Percentiles rank a stretch among this genome's conserved stretches.
phyloP scores from a whole-genome alignment of 2,797 vertebrate genomes.

The Ctenopoma kingsleyae region DNA sequence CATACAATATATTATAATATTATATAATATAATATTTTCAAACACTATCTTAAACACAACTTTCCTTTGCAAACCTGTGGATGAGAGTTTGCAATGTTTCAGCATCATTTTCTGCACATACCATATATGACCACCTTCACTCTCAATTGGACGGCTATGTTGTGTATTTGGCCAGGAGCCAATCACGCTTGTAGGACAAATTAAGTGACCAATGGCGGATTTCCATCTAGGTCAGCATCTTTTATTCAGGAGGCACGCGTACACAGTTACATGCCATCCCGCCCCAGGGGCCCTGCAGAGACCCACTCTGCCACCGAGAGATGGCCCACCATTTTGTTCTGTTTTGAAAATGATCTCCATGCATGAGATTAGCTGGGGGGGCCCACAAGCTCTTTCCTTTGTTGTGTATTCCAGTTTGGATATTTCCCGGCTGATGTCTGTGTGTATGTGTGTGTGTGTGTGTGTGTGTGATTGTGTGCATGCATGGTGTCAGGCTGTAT shows the following conservation, averaged over 20 bases:
- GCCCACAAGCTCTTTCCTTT: conserved; percentile 63
- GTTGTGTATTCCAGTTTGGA: conserved; percentile 68
- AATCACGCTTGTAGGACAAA: conserved; percentile 82
- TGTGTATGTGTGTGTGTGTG: conserved; percentile 17
- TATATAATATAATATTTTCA: conserved; percentile 2
- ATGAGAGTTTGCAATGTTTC: conserved; percentile 2
- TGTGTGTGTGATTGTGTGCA: background rate
- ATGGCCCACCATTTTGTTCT: conserved; percentile 79
- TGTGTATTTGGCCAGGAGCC: conserved; percentile 60
- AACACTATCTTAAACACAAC: background rate
- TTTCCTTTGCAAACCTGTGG: conserved; percentile 13
- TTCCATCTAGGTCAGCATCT: conserved; percentile 86
- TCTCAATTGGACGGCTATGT: conserved; percentile 26
- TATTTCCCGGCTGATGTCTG: conserved; percentile 54
- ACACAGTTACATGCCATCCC: conserved; percentile 83
- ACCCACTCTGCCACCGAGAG: conserved; percentile 74
- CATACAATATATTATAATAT: too few species aligned
- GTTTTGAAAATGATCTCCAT: conserved; percentile 81
- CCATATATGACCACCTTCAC: background rate
- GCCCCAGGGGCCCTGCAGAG: conserved; percentile 73
- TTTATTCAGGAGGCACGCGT: conserved; percentile 85
- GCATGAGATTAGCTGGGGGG: conserved; percentile 75
- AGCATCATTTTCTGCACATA: conserved; percentile 5
- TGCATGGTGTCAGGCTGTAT: conserved; percentile 28
- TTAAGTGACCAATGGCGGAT: conserved; percentile 82